These are phyloP conservation scores for Cephus nigrinus DNA, from an alignment of 2,888 invertebrate genomes.

Conservation along the genomic window DNA sequence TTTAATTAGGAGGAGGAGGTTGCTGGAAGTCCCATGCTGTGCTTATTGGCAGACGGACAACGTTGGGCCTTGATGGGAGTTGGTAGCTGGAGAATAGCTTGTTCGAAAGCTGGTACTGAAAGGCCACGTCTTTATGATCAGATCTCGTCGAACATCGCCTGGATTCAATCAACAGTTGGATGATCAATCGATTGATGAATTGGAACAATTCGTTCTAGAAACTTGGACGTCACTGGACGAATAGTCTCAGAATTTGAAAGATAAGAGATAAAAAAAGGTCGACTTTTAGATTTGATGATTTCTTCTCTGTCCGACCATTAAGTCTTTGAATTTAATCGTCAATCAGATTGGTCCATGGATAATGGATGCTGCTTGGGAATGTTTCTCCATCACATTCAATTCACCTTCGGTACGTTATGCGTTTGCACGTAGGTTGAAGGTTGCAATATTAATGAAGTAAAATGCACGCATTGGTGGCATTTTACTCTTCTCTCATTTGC, in stretches of 20 bases:
- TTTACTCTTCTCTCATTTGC: not conserved
- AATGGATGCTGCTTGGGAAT: not conserved
- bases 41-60: conserved; percentile 76
- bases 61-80: conserved; percentile 86
- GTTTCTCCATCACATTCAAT: not conserved
- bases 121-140: conserved; percentile 86
- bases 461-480: not conserved
- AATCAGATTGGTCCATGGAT: not conserved
- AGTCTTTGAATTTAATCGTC: not conserved
- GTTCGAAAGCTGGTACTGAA: conserved; percentile 80
- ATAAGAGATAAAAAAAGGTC: not conserved
- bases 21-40: conserved; percentile 88
- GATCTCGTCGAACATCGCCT: conserved; percentile 84
- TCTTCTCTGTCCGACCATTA: not conserved
- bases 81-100: conserved; percentile 88
- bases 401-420: not conserved
- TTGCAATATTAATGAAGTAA: not conserved
- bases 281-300: not conserved
- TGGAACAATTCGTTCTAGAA: not conserved
- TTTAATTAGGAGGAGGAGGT: conserved; percentile 82
- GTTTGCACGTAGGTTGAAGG: not conserved
- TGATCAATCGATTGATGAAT: conserved; percentile 28
- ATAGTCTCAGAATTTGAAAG: not conserved
- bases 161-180: conserved; percentile 83
- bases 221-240: not conserved